phyloP scores from a whole-genome alignment of 2,797 vertebrate genomes.

The Cirrhinus mrigala region DNA sequence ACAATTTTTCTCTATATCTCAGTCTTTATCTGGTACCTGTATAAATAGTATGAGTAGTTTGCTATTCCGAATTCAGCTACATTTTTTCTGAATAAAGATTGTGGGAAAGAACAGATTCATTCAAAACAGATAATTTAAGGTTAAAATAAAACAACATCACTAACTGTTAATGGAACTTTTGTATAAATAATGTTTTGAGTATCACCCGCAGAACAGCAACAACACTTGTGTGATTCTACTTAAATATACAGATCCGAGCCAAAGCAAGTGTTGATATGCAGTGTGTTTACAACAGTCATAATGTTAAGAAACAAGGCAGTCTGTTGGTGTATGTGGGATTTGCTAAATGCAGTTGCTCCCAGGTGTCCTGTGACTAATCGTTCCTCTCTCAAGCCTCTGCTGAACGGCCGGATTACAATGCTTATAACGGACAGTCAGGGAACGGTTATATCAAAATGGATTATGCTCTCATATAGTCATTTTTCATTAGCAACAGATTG shows the following conservation, averaged over 20 bases:
- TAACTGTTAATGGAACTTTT: background rate
- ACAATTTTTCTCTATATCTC: background rate
- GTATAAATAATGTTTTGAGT: background rate
- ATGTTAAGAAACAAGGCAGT: slow-evolving; percentile 1
- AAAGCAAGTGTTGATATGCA: background rate
- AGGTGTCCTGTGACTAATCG: slow-evolving; percentile 46
- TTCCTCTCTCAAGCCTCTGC: slow-evolving; percentile 10
- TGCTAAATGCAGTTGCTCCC: background rate
- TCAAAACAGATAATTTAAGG: too few species aligned
- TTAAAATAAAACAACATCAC: too few species aligned
- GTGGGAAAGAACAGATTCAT: too few species aligned
- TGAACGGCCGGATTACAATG: slow-evolving; percentile 64
- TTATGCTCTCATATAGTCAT: slow-evolving; percentile 60
- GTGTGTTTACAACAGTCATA: background rate
- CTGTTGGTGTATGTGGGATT: background rate
- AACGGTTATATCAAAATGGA: slow-evolving; percentile 67
- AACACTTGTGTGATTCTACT: background rate
- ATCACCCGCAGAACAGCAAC: background rate
- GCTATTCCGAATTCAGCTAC: background rate
- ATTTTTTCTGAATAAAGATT: too few species aligned
- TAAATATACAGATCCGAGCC: background rate
- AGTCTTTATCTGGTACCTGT: background rate
- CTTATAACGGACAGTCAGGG: slow-evolving; percentile 45
- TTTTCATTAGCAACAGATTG: slow-evolving; percentile 23
- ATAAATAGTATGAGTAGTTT: background rate